Conservation (phyloP, 2,113 vertebrate species). For the Sinocyclocheilus anshuiensis region DNA sequence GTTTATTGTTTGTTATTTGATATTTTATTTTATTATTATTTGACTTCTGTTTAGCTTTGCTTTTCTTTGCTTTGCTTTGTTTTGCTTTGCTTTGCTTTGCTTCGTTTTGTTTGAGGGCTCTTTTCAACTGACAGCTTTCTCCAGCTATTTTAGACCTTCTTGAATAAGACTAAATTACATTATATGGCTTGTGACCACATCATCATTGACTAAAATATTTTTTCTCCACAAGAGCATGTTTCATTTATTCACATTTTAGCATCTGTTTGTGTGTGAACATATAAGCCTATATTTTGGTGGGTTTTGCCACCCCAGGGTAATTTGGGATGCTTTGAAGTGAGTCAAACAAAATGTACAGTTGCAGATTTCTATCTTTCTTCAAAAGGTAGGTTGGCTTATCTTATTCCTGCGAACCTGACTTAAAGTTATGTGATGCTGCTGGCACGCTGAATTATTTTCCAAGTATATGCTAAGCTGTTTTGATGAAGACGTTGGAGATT, state of each 20-base stretch:
- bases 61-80: neutral
- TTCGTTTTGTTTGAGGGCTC: neutral
- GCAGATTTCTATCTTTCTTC: slow-evolving; percentile 10
- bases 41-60: neutral
- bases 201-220: neutral
- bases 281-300: neutral
- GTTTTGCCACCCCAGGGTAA: neutral
- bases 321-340: neutral
- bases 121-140: neutral
- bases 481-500: neutral
- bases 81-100: neutral
- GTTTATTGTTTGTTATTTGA: too few relatives aligned
- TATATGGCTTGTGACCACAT: neutral
- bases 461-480: neutral
- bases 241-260: neutral
- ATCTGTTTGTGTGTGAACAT: neutral
- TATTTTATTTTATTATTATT: neutral
- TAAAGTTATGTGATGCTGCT: neutral
- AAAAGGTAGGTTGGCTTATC: slow-evolving; percentile 2
- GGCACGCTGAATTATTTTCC: neutral
- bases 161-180: neutral
- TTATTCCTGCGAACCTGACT: neutral
- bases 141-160: neutral
- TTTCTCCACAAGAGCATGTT: neutral
- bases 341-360: neutral